Base-by-base conservation (phyloP, 1,140 invertebrate species). In the Sitobion miscanthi region DNA sequence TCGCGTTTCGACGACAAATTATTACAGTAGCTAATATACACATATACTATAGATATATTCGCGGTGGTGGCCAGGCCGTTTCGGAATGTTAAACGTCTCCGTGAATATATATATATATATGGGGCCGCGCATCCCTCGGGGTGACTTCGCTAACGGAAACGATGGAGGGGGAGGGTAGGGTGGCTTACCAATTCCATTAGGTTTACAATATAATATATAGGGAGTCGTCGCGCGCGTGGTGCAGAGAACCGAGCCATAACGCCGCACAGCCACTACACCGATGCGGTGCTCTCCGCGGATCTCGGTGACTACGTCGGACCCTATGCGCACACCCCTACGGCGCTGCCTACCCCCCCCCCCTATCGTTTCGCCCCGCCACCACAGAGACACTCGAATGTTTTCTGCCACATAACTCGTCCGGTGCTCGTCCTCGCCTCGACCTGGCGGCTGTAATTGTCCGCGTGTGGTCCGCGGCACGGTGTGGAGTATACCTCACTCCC, bases 401-500 rank as follows among this genome's bases (percentile, higher is more conserved):
- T 92, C 91, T 83, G 77, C 77, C 77, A 92, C 69, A 83, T 91
- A 91, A 91, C 90, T 91, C 54, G 30, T 88, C 86, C 7, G 25
- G 30, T 17, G 47, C n/a, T 87, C 47, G 85, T 89, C n/a, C 45
- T 35, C 45, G 45, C 0, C n/a, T 49, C 25, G 47, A 20, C 45
- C 47, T 62, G 90, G 38, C 38, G 90, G 57, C 42, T 30, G 30
- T 91, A 62, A 91, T 91, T 77, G 90, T 91, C 25, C 90, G 90
- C 52, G 90, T 91, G 45, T 35, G 42, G 85, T 87, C 85, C 86
- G 47, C 30, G 47, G 6, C 5, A 38, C 17, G 17, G 38, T 17
- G 7, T 42, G 25, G 42, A 45, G 30, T 82, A 17, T 23, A 42
- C 21, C 20, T 20, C 20, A 2, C 52, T 49, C 49, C 49, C 38